A percentile compares a stretch with the other conserved stretches of the same genome.
These are phyloP conservation scores for Eupithecia tripunctaria DNA, from an alignment of 2,888 invertebrate genomes.

Conservation along the genomic window DNA sequence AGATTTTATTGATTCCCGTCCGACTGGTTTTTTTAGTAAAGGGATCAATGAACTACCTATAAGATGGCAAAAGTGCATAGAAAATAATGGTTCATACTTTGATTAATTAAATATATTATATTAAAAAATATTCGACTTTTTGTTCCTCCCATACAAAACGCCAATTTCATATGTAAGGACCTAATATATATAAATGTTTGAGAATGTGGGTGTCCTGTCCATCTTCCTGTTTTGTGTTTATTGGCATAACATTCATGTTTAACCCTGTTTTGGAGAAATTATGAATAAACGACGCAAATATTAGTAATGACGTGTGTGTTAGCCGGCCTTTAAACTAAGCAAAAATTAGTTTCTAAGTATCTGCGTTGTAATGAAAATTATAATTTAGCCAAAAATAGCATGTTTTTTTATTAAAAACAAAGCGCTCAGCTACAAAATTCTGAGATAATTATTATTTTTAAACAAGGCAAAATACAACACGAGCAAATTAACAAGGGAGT, in stretches of 20 bases:
- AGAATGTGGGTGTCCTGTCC: not conserved
- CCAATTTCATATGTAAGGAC: too few species aligned
- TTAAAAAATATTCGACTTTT: too few species aligned
- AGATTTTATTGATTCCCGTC: too few species aligned
- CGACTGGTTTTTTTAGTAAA: too few species aligned
- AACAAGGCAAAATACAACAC: slow-evolving; percentile 14
- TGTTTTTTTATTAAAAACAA: not conserved
- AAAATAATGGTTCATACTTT: too few species aligned
- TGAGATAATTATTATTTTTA: slow-evolving; percentile 13
- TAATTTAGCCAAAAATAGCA: not conserved
- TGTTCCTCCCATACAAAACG: too few species aligned
- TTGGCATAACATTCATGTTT: not conserved
- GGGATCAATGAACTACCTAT: too few species aligned
- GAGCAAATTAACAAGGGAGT: slow-evolving; percentile 25
- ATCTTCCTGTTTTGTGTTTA: not conserved
- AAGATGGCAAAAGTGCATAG: too few species aligned
- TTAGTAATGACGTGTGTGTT: too few species aligned
- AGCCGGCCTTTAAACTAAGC: not conserved
- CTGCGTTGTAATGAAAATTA: not conserved
- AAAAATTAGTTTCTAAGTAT: not conserved
- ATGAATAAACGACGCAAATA: not conserved
- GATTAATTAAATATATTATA: too few species aligned
- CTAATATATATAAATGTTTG: slow-evolving; percentile 41
- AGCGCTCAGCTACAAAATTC: not conserved
- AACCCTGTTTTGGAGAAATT: not conserved